Evolutionary conservation across 2,888 invertebrate species (phyloP), one percentile per base, ranked within the genome.

Genomic region (Bruchidius siliquastri): DNA sequence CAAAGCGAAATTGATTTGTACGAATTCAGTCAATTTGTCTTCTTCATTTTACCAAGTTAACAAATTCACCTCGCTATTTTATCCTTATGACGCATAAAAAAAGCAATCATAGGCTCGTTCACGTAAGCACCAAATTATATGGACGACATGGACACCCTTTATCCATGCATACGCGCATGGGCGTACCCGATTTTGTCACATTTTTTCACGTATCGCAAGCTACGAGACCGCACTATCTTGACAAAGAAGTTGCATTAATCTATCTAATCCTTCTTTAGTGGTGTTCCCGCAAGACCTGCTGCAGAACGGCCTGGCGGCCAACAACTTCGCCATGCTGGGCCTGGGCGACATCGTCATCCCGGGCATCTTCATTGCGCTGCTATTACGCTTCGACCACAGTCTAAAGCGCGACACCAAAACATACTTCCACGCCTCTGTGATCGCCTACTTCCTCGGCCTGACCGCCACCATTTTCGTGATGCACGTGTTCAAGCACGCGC

Each of bases 281-380:
- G 96, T 99, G 73, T 99, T 99, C 86, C 99, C 99, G 0, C 98
- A 99, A 90, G 99, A 99, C 87, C 88, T 99, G 73, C 89, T 99
- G 67, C 94, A 96, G 82, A 95, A 96, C 83, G 99, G 99, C 0
- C 86, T 99, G 73, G 90, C 90, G 79, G 96, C 95, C 0, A 94
- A 91, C 80, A 98, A 99, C 88, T 98, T 98, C 88, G 98, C 99
- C 20, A 99, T 99, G 98, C 88, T 99, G 72, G 99, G 99, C 0
- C 91, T 99, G 18, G 99, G 99, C 2, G 99, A 99, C 86, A 99
- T 99, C 82, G 99, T 99, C 49, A 96, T 99, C 79, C 99, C 99
- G 3, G 99, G 99, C 78, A 98, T 99, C 84, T 99, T 99, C 87
- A 98, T 99, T 82, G 99, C 99, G 0, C 90, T 99, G 22, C 89